These are phyloP conservation scores for Pollenia labialis DNA, from an alignment of 2,888 invertebrate genomes.

Conservation along the genomic window DNA sequence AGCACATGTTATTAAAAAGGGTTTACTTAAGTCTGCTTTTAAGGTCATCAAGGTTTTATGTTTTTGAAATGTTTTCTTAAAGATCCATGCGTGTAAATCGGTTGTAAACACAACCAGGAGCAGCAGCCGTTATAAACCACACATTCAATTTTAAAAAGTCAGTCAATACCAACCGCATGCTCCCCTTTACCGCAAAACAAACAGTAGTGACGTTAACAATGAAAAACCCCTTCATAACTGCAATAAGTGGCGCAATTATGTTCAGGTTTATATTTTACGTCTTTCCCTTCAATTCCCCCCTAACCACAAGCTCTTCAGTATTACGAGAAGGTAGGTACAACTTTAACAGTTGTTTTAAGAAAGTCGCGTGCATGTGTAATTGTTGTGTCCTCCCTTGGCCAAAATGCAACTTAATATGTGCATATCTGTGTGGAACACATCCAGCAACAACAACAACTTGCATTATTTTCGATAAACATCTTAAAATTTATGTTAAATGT, in stretches of 20 bases:
- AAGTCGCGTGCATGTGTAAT: constrained; percentile 67
- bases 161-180: constrained; percentile 16
- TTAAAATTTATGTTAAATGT: constrained; percentile 62
- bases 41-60: constrained; percentile 68
- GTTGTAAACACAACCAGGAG: constrained; percentile 65
- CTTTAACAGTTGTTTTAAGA: constrained; percentile 29
- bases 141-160: constrained; percentile 49
- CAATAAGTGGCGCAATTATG: constrained; percentile 72
- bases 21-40: constrained; percentile 39
- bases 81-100: constrained; percentile 69
- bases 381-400: constrained; percentile 32
- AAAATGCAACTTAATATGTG: constrained; percentile 18
- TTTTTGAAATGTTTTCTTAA: constrained; percentile 24
- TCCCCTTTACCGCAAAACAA: neutral
- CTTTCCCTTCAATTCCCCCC: neutral
- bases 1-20: constrained; percentile 50
- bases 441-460: constrained; percentile 3
- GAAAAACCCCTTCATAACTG: constrained; percentile 53
- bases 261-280: constrained; percentile 58
- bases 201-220: constrained; percentile 55
- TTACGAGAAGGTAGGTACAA: neutral
- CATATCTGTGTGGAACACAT: constrained; percentile 6
- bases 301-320: no score
- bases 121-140: constrained; percentile 50
- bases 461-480: constrained; percentile 57